Evolutionary conservation across 2,888 invertebrate species (phyloP), one percentile per base, ranked within the genome.

Genomic region (Scaptomyza caliginosa): DNA sequence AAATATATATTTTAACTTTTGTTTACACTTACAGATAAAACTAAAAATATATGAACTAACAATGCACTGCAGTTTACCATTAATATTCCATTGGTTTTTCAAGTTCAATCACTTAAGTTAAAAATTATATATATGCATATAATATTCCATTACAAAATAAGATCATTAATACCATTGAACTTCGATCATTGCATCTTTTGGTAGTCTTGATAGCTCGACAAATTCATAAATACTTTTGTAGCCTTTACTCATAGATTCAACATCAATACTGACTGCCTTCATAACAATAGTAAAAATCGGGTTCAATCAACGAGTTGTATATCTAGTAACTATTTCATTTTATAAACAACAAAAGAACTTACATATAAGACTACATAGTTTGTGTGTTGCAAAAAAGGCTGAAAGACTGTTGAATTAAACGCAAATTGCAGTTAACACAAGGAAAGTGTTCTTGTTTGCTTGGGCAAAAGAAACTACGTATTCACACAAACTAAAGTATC

Each of bases 61-160:
- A 49, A 51, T 26, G 54, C 50, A 56, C 50, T 51, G 50, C 57
- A 54, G 24, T 52, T 49, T 45, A 58, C 30, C 26, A 49, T 5
- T 19, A 24, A 13, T 23, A 68, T 59, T 72, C 68, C 55, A 52
- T 58, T 54, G 67, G 59, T 34, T 13, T 54, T 55, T 38, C 23
- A 13, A 23, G 2, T 46, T 19, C 10, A 19, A 21, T 21, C 8
- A 11, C 24, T 24, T 1, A 34, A n/a, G 19, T 50, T 30, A 3
- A 6, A 11, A 16, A 1, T 11, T 7, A n/a, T 11, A 13, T 23
- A 42, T 3, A 10, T 11, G 7, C 3, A 10, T 10, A 28, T 8
- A 3, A 28, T 28, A 0, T 2, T 28, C 11, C 26, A 11, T 10
- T 11, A 28, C 11, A 28, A n/a, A n/a, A n/a, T n/a, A n/a, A n/a